Percentiles rank a stretch among this genome's conserved stretches.
Conservation (phyloP, 2,797 vertebrate species). For the Numenius phaeopus region DNA sequence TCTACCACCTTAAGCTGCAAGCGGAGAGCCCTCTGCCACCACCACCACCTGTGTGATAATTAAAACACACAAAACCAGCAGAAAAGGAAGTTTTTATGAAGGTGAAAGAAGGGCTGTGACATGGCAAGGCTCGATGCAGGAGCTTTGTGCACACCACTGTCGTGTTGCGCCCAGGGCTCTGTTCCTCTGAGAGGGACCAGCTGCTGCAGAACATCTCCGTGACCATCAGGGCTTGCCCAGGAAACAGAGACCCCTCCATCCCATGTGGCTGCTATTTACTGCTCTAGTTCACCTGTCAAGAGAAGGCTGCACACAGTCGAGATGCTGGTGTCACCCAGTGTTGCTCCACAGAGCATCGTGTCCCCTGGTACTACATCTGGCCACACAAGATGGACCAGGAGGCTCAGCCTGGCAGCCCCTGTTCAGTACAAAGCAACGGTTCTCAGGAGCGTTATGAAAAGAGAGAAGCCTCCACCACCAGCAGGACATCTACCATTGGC, state of each 20-base stretch:
- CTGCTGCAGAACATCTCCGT: fast-evolving
- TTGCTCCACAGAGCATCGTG: neutral
- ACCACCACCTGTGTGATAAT: neutral
- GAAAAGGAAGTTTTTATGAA: neutral
- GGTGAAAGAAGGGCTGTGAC: neutral
- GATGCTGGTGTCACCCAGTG: fast-evolving
- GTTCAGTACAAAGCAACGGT: fast-evolving
- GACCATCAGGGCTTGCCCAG: neutral
- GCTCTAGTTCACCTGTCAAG: neutral
- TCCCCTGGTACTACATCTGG: neutral
- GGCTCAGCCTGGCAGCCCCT: neutral
- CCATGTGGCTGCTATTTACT: fast-evolving
- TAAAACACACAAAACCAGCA: neutral
- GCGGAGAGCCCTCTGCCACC: neutral
- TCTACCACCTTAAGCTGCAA: neutral
- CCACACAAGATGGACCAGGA: fast-evolving
- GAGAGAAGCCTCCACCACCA: neutral
- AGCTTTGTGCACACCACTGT: neutral
- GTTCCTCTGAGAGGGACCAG: neutral
- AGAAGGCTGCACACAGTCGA: neutral
- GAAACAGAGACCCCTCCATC: neutral
- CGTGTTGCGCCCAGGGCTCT: neutral
- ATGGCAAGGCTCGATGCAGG: too few species aligned
- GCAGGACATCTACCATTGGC: neutral
- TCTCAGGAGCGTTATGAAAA: fast-evolving